These are phyloP conservation scores for Penaeus monodon DNA, from an alignment of 2,888 invertebrate species.

Conservation along the genomic window DNA sequence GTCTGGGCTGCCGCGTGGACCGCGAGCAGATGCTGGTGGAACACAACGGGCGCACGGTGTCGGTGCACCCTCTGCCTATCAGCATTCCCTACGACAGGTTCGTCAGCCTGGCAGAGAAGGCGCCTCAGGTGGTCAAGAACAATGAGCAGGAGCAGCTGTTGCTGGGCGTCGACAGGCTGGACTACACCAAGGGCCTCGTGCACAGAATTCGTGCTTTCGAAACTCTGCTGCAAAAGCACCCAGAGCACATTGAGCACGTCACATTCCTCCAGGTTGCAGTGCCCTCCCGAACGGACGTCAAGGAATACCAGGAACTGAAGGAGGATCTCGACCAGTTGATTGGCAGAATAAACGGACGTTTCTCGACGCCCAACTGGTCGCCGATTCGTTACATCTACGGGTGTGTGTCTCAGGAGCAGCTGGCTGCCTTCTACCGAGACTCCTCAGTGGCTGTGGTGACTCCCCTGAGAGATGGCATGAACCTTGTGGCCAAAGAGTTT, in stretches of 20 bases:
- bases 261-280: constrained; percentile 79
- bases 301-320: constrained; percentile 71
- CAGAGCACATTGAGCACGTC: constrained; percentile 85
- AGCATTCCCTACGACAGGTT: constrained; percentile 70
- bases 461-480: constrained; percentile 72
- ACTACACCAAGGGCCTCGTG: constrained; percentile 91
- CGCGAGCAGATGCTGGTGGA: constrained; percentile 69
- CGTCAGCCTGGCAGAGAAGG: constrained; percentile 69
- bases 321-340: constrained; percentile 71
- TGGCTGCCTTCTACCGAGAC: constrained; percentile 71
- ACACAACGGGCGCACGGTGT: constrained; percentile 70
- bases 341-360: constrained; percentile 71
- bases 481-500: constrained; percentile 72
- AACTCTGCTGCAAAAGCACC: constrained; percentile 83
- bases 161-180: constrained; percentile 88
- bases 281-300: constrained; percentile 71
- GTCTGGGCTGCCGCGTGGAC: constrained; percentile 70
- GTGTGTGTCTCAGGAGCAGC: constrained; percentile 70
- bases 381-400: constrained; percentile 72
- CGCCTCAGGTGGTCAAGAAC: constrained; percentile 67
- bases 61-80: constrained; percentile 70
- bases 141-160: constrained; percentile 75
- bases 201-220: constrained; percentile 87
- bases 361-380: constrained; percentile 71
- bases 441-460: constrained; percentile 71